Base-by-base conservation (phyloP, 2,888 invertebrate species). In the Hyposoter dolosus region DNA sequence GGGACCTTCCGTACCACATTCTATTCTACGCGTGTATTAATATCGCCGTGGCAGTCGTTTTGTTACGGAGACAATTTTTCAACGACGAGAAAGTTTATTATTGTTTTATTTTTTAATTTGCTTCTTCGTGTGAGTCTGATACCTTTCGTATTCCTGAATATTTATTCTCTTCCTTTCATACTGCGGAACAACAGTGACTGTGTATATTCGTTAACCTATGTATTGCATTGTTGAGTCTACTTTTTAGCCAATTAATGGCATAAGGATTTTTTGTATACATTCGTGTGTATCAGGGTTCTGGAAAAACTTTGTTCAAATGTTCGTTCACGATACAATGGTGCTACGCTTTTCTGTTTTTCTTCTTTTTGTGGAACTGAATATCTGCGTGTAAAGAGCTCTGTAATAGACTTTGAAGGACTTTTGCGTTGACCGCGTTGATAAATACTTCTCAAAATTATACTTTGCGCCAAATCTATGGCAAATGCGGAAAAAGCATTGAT, bases 201-300 rank as follows among this genome's bases (percentile, higher is more conserved):
- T 63, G 28, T 60, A 28, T 60, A 35, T 60, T 76, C 84, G 83
- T 88, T 87, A 88, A 76, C 79, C 87, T 88, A 88, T 83, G 75
- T 87, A 88, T 88, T 88, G 88, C 88, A 88, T 88, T 84, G 85
- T 88, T 66, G 87, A 88, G 72, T 86, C 77, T 82, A 85, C 50
- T 82, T 72, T 77, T 63, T 60, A 72, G 78, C 82, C 87, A 72
- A 35, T 82, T 23, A 23, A 35, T 78, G 79, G 76, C 72, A 15
- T 45, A 65, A 35, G 74, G 68, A 28, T 66, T 80, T 63, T 79
- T 35, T 50, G 72, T 66, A 19, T 32, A 4, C 32, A n/a, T 74
- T 40, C 72, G 53, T n/a, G 28, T 53, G 45, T 12, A 32, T 76
- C 10, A 15, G 63, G 35, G n/a, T 45, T 28, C 28, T n/a, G 56